Evolutionary conservation across 1,140 invertebrate genomes (phyloP), one percentile per base, ranked within the genome.

Genomic region (Drosophila pachea): DNA sequence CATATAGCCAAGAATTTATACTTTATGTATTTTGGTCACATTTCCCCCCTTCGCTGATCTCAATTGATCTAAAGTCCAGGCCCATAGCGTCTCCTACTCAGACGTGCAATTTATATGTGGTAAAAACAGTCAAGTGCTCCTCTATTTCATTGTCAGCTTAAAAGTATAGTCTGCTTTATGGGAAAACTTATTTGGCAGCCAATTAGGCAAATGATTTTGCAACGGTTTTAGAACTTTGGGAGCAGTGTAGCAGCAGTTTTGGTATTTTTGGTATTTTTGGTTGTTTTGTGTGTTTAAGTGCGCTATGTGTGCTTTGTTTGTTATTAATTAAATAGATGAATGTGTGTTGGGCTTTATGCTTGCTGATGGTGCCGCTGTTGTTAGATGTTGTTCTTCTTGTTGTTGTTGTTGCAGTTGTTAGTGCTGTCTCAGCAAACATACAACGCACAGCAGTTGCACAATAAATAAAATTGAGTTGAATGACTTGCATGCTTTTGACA

Each of bases 381-480:
- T 32, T 32, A 7, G 7, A 53, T 38, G 12, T 55, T 61, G 16
- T 55, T 52, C 35, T n/a, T 61, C 4, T 47, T 62, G 49, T 35
- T 53, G 52, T 43, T 58, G 32, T 31, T 61, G 33, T 32, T 47
- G 49, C 36, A 36, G 40, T 47, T 68, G 58, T 32, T 50, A 4
- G 36, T 67, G 59, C 56, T 73, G 61, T 69, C 45, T 66, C 35
- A 35, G 69, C 56, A 56, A 59, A 53, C 66, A 69, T 12, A 69
- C 47, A 65, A 64, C 60, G 55, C 49, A 58, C 42, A 73, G 60
- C 64, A 73, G 59, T 75, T 68, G 54, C 36, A 73, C 66, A 76
- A 76, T 76, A 76, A 76, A 76, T 76, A 76, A 76, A 73, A 69
- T 73, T 66, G 74, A 76, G 74, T 76, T 76, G 74, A 76, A 76